Evolutionary conservation across 2,113 vertebrate genomes (phyloP).

Genomic region (Oostethus manadensis): DNA sequence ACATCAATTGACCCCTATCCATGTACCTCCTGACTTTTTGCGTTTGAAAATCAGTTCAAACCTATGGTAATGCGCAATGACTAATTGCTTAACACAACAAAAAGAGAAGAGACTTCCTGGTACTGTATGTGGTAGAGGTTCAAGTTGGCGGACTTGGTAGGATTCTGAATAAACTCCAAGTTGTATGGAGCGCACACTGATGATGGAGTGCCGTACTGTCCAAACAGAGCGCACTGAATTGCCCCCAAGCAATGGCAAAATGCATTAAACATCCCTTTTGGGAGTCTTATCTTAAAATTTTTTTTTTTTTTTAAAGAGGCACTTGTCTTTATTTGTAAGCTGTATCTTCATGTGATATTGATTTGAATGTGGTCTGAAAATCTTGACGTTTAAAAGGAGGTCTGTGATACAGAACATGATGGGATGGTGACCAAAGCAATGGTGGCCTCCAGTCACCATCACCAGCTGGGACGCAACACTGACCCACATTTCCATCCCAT

Average conservation of each 20-base stretch:
- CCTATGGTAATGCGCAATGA: background rate
- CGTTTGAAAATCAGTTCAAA: no score
- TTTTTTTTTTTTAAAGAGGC: no score
- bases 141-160: conserved; percentile 17
- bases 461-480: conserved; percentile 56
- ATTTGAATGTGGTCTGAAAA: conserved; percentile 17
- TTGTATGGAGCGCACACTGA: conserved; percentile 27
- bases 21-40: no score
- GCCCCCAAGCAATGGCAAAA: conserved; percentile 30
- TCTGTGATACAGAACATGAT: conserved; percentile 27
- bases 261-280: conserved; percentile 21
- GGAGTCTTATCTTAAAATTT: background rate
- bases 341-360: background rate
- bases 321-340: conserved; percentile 14
- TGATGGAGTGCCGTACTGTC: conserved; percentile 20
- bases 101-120: conserved; percentile 2
- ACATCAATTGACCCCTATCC: no score
- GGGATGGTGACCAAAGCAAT: conserved; percentile 32
- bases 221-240: conserved; percentile 31
- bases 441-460: conserved; percentile 44
- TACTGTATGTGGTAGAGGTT: conserved; percentile 11
- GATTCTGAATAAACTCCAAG: conserved; percentile 25
- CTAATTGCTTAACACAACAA: background rate
- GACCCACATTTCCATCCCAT: conserved; percentile 38
- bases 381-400: conserved; percentile 7